Conservation (phyloP, 2,113 vertebrate species). For the Trogon surrucura region DNA sequence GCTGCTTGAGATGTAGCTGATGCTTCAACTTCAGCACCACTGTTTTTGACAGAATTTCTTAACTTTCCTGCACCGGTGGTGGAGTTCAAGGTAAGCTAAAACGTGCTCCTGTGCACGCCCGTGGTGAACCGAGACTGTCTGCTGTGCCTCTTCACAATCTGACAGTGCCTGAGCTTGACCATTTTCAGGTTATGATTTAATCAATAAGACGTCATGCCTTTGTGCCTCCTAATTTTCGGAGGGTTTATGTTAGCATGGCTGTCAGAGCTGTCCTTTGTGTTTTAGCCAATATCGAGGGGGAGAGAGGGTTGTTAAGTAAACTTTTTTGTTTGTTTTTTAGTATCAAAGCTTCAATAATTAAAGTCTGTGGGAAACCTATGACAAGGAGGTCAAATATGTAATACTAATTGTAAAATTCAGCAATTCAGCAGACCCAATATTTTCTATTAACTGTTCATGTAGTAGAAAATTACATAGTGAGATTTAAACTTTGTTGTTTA, state of each 20-base stretch:
- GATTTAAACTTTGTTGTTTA: slow-evolving; percentile 1
- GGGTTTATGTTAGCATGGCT: background rate
- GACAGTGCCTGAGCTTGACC: background rate
- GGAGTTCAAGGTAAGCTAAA: slow-evolving; percentile 15
- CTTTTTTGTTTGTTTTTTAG: background rate
- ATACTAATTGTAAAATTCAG: slow-evolving; percentile 31
- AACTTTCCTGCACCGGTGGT: background rate
- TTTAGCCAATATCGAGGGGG: background rate
- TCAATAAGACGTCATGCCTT: background rate
- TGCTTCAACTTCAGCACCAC: background rate
- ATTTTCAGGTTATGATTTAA: slow-evolving; percentile 42
- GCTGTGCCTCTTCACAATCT: background rate
- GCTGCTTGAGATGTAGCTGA: background rate
- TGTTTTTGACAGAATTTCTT: slow-evolving; percentile 40
- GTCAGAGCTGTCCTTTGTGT: slow-evolving; percentile 18
- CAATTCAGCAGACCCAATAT: background rate
- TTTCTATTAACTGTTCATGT: slow-evolving; percentile 12
- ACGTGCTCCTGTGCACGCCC: background rate
- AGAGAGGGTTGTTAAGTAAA: background rate
- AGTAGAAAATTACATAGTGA: background rate
- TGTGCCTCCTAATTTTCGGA: slow-evolving; percentile 28
- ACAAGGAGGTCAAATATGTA: slow-evolving; percentile 23
- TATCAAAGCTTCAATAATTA: slow-evolving; percentile 25
- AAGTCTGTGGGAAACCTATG: slow-evolving; percentile 22
- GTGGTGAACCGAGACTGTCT: background rate